Conservation (phyloP, 2,797 vertebrate species). For the Anabacerthia variegaticeps region DNA sequence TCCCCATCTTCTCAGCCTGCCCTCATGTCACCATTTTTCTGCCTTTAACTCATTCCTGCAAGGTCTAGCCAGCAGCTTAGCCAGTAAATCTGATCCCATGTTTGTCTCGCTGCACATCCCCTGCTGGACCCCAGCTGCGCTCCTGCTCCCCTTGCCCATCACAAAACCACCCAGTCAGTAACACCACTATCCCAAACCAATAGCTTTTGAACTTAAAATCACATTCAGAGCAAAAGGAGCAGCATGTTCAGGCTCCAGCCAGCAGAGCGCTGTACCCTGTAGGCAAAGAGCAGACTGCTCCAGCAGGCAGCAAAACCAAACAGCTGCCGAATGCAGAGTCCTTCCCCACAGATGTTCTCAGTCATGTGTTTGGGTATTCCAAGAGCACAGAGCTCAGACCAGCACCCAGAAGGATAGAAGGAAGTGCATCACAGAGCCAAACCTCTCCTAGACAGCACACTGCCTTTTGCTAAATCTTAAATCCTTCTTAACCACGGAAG, state of each 20-base stretch:
- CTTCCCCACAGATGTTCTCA: not conserved
- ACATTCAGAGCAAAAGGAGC: not conserved
- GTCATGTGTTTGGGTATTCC: not conserved
- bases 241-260: not conserved
- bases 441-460: not conserved
- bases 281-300: rapidly evolving
- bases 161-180: not conserved
- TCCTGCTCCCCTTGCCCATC: not conserved
- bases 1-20: not conserved
- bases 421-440: not conserved
- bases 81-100: not conserved
- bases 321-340: not conserved
- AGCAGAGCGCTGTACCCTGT: rapidly evolving
- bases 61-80: not conserved
- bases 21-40: not conserved
- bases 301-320: not conserved
- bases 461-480: not conserved
- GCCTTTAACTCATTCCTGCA: not conserved
- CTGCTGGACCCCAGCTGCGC: not conserved
- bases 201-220: not conserved
- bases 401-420: not conserved
- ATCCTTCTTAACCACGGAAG: not conserved
- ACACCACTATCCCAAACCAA: not conserved
- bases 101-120: not conserved
- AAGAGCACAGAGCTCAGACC: not conserved